Evolutionary conservation across 2,888 invertebrate species (phyloP).

Genomic region (Odontocerum albicorne): DNA sequence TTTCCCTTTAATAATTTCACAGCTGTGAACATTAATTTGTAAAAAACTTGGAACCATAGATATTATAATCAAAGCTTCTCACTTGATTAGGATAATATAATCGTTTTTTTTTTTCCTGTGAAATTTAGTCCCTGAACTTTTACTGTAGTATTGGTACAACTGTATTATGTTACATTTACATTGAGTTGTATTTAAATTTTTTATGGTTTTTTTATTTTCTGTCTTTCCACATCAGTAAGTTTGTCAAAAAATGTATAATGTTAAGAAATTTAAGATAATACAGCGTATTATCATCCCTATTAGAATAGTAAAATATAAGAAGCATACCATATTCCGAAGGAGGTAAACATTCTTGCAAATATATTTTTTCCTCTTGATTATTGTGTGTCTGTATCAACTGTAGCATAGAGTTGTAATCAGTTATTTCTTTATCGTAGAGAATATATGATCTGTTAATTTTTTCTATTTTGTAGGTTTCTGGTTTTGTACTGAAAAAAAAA

Average conservation of each 20-base stretch:
- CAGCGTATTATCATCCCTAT: conserved; percentile 22
- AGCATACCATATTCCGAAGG: conserved; percentile 82
- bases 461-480: conserved; percentile 71
- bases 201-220: too few relatives aligned
- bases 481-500: conserved; percentile 55
- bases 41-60: too few relatives aligned
- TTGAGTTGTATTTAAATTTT: not conserved
- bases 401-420: conserved; percentile 60
- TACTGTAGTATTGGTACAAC: too few relatives aligned
- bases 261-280: not conserved
- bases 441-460: conserved; percentile 42
- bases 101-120: too few relatives aligned
- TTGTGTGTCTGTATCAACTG: conserved; percentile 65
- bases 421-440: conserved; percentile 58
- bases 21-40: too few relatives aligned
- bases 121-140: too few relatives aligned
- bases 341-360: conserved; percentile 75
- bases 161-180: too few relatives aligned
- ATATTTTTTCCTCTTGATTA: conserved; percentile 62
- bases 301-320: too few relatives aligned
- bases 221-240: not conserved
- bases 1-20: too few relatives aligned
- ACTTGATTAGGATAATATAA: too few relatives aligned
- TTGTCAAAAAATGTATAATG: not conserved
- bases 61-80: too few relatives aligned